Evolutionary conservation across 2,113 vertebrate genomes (phyloP), one percentile per base, ranked within the genome.

Genomic region (Anolis sagrei): DNA sequence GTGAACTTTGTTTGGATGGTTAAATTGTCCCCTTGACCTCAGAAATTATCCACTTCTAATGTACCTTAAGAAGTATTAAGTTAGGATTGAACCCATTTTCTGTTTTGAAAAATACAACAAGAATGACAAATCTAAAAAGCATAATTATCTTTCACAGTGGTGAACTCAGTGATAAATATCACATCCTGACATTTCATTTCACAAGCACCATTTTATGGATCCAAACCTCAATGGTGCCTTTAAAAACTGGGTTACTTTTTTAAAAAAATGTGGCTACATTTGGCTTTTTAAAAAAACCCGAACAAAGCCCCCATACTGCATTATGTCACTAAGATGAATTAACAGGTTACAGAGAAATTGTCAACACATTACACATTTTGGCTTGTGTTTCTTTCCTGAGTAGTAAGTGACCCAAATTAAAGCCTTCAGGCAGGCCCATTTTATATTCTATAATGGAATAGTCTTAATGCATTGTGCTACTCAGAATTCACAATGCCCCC

Each of bases 321-420:
- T 2, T 84, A 51, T 76, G 76, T 14, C 75, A 70, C 49, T 48
- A 49, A 62, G n/a, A 91, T 73, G 72, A 83, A 87, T 75, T 69
- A 87, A 89, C 75, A 11, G 66, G 72, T 88, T 86, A 81, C 61
- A 75, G 72, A 84, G 68, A 66, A 83, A 76, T 16, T 66, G 73
- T 61, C 49, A 79, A 58, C 23, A 14, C 0, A 0, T 14, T 54
- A 19, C 10, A 61, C 76, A 58, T 58, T 58, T 58, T 1, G 14
- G 18, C 84, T 87, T 44, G 54, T 92, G 81, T 18, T 84, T 34
- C 84, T 84, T n/a, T 87, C 48, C 54, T 32, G 4, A 86, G 72
- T 44, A 32, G 21, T 34, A 5, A 83, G 64, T 78, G 69, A 34
- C 32, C 87, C 76, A 3, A 0, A 88, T 49, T 66, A 82, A 89